Percentiles rank a stretch among this genome's conserved stretches.
These are phyloP conservation scores for Campylorhamphus procurvoides DNA, from an alignment of 2,113 vertebrate genomes.

Conservation along the genomic window DNA sequence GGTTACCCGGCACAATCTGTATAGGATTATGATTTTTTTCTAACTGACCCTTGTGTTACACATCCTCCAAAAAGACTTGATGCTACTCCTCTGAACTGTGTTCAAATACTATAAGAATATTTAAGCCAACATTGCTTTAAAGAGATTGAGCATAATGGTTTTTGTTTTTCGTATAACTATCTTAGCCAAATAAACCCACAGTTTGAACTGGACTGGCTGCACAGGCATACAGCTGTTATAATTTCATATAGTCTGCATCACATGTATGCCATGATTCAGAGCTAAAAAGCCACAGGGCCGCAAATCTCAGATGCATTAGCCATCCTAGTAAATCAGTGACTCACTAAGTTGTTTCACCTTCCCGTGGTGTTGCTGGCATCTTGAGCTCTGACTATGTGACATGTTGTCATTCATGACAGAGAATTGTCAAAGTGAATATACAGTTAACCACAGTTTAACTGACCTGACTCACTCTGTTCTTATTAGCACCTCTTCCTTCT, in stretches of 20 bases:
- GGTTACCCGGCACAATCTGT: neutral
- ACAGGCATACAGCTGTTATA: neutral
- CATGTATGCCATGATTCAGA: neutral
- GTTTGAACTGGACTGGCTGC: neutral
- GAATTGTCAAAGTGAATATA: neutral
- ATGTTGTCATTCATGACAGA: neutral
- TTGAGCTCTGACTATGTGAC: neutral
- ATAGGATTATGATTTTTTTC: neutral
- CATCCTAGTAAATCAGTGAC: neutral
- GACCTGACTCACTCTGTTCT: neutral
- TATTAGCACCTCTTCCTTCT: neutral
- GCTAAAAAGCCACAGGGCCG: neutral
- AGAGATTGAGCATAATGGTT: neutral
- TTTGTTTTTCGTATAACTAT: neutral
- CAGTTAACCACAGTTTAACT: neutral
- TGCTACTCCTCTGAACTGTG: neutral
- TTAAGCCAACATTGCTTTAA: neutral
- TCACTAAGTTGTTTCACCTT: conserved; percentile 11
- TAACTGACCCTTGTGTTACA: neutral
- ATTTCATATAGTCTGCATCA: neutral
- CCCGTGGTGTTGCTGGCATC: neutral
- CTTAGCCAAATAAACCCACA: neutral
- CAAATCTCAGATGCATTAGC: neutral
- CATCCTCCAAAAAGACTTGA: neutral
- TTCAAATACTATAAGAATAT: neutral